phyloP scores from a whole-genome alignment of 2,113 vertebrate species.

The Takifugu flavidus region DNA sequence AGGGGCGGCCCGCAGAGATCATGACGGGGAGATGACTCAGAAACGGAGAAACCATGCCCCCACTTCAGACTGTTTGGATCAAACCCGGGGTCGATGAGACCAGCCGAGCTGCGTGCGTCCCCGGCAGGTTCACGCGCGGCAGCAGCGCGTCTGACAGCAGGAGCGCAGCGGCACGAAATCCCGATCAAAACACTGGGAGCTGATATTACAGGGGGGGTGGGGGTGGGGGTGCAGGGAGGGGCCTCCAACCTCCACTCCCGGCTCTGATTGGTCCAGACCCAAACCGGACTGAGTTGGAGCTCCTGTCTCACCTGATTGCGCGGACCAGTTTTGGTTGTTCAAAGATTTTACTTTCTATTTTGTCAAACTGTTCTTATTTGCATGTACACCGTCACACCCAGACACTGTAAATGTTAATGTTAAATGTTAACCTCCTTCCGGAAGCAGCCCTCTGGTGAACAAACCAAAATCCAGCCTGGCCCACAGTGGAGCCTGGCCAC shows the following conservation, averaged over 20 bases:
- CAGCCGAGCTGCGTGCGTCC: neutral
- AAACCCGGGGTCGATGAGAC: too few relatives aligned
- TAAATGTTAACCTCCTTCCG: too few relatives aligned
- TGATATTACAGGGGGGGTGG: neutral
- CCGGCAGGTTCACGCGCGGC: neutral
- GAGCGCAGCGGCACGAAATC: slow-evolving; percentile 23
- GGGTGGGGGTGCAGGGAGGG: slow-evolving; percentile 26
- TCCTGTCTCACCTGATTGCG: slow-evolving; percentile 7
- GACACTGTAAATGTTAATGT: too few relatives aligned
- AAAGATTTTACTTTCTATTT: too few relatives aligned
- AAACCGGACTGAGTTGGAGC: slow-evolving; percentile 6
- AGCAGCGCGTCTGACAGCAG: neutral
- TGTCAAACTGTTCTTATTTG: too few relatives aligned
- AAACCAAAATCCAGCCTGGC: too few relatives aligned
- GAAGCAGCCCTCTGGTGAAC: too few relatives aligned
- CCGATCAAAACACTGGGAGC: slow-evolving; percentile 54
- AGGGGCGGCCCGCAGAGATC: slow-evolving; percentile 57
- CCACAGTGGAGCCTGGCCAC: too few relatives aligned
- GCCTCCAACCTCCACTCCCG: neutral
- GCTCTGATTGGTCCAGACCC: slow-evolving; percentile 42
- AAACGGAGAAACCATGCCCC: slow-evolving; percentile 18
- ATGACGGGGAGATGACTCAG: slow-evolving; percentile 50
- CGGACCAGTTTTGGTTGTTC: too few relatives aligned
- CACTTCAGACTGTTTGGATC: too few relatives aligned
- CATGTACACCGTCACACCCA: too few relatives aligned